Percentiles rank a stretch among this genome's conserved stretches.
These are phyloP conservation scores for Pocillopora meandrina DNA, from an alignment of 92 coral and sea anemone species.

Conservation along the genomic window DNA sequence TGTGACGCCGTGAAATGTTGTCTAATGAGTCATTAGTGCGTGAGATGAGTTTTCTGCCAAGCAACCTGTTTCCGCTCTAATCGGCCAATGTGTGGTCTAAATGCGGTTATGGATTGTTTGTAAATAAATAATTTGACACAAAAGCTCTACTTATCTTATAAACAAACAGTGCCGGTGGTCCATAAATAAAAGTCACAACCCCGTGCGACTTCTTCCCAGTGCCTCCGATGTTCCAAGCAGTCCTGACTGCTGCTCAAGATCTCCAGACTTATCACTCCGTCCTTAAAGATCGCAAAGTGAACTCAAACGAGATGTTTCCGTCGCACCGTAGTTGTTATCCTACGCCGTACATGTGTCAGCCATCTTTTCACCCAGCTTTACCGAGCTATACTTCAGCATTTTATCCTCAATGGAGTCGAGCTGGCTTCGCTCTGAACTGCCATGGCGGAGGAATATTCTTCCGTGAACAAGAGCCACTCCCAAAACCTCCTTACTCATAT, in stretches of 20 bases:
- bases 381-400: slow-evolving; percentile 34
- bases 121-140: slow-evolving; percentile 92
- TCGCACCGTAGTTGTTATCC: slow-evolving; percentile 48
- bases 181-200: slow-evolving; percentile 40
- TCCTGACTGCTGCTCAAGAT: background rate
- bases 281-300: background rate
- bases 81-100: slow-evolving; percentile 69
- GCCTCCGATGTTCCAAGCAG: background rate
- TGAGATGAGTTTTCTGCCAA: slow-evolving; percentile 38
- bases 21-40: slow-evolving; percentile 15
- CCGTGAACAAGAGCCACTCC: slow-evolving; percentile 74
- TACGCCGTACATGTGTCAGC: slow-evolving; percentile 54
- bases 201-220: slow-evolving; percentile 14
- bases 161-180: slow-evolving; percentile 94
- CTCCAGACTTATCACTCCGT: slow-evolving; percentile 11
- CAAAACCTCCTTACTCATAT: slow-evolving; percentile 97
- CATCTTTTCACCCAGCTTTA: slow-evolving; percentile 35
- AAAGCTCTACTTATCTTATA: slow-evolving; percentile 71
- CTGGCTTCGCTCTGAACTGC: slow-evolving; percentile 29
- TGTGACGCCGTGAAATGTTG: slow-evolving; percentile 26
- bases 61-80: slow-evolving; percentile 47
- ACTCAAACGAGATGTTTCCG: slow-evolving; percentile 51
- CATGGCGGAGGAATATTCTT: slow-evolving; percentile 43
- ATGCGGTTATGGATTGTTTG: slow-evolving; percentile 79
- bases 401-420: slow-evolving; percentile 38